Conservation (phyloP, 2,888 invertebrate species). For the Rhamphomyia laevipes region DNA sequence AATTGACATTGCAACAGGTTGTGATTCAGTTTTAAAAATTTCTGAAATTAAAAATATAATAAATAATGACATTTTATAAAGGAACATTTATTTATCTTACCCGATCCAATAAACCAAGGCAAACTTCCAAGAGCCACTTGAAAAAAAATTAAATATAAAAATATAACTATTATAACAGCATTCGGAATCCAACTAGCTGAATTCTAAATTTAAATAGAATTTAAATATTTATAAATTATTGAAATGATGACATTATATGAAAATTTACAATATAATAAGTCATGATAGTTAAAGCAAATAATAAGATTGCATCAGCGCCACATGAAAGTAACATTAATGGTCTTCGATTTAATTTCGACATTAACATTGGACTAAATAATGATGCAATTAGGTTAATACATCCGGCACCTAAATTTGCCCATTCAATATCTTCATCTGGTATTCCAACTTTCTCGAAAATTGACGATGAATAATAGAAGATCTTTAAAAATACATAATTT, state of each 20-base stretch:
- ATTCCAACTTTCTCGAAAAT: conserved; percentile 67
- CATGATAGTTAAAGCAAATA: conserved; percentile 49
- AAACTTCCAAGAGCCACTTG: conserved; percentile 78
- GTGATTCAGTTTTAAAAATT: conserved; percentile 70
- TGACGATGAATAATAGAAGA: conserved; percentile 70
- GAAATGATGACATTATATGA: not conserved
- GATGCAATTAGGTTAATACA: conserved; percentile 56
- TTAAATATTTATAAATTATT: not conserved
- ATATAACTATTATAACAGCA: conserved; percentile 55
- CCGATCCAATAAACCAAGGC: conserved; percentile 74
- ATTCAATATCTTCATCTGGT: conserved; percentile 46
- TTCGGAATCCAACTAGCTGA: conserved; percentile 55
- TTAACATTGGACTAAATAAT: conserved; percentile 48
- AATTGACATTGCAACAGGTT: conserved; percentile 76
- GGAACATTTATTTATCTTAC: conserved; percentile 31
- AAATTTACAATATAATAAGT: conserved; percentile 53
- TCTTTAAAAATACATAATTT: conserved; percentile 35
- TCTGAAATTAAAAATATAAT: conserved; percentile 39
- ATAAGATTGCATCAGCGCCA: conserved; percentile 43
- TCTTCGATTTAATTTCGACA: conserved; percentile 56
- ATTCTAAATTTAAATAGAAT: conserved; percentile 38
- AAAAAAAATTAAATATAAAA: conserved; percentile 66
- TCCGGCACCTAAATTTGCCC: conserved; percentile 72
- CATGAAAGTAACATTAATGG: conserved; percentile 53
- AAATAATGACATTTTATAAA: not conserved